Base-by-base conservation (phyloP, 1,140 invertebrate species). In the Magallana angulata region DNA sequence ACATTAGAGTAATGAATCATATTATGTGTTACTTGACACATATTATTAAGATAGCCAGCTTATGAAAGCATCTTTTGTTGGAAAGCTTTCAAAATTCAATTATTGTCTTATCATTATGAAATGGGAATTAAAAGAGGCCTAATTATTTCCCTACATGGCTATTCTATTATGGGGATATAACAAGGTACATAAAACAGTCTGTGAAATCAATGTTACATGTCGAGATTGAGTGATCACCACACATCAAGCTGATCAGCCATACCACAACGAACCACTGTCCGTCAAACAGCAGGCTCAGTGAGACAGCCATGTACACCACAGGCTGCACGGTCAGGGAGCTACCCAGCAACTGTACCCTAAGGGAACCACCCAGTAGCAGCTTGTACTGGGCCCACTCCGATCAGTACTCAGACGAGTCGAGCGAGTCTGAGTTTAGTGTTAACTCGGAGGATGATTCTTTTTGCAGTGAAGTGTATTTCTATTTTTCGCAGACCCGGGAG, bases 401-500 rank as follows among this genome's bases (percentile, higher is more conserved):
- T 12, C 24, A 76, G 68, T 76, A 76, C 68, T 76, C 68, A 1
- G 68, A 76, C 30, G 60, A 62, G 60, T 36, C 68, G 1, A 18
- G 24, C 4, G 68, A 36, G 68, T 76, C 68, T 11, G 68, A 76
- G 68, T 76, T 30, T 11, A 76, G 24, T 30, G 68, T 30, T 18
- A 76, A 76, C 68, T 82, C 81, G 7, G 84, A 85, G 48, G 62
- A 84, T 58, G 82, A 84, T 12, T 84, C 86, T 68, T 59, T 87
- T 24, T 84, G 82, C 76, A 68, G 80, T 84, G 86, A 87, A 86
- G 59, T 85, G 57, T 62, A 82, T 71, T 90, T 92, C 80, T 89
- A 89, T 86, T 89, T 82, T 86, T 91, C 91, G 16, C 90, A 95
- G 94, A 90, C 92, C 48, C 91, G 93, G 87, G 94, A 95, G 86